Conservation (phyloP, 2,797 vertebrate genomes). For the Thamnophis elegans region DNA sequence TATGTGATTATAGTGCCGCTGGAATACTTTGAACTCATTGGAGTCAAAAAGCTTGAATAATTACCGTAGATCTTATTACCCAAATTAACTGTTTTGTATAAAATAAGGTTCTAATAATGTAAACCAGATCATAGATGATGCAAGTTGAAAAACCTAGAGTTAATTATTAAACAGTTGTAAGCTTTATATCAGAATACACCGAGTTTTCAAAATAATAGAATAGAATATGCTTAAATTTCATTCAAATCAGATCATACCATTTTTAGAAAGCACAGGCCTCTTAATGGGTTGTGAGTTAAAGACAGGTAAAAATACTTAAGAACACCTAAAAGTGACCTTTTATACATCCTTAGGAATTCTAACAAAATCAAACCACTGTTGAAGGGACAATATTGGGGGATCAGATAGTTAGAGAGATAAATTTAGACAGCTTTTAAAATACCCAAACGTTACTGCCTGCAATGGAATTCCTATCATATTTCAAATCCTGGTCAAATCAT, state of each 20-base stretch:
- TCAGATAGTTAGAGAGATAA: not conserved
- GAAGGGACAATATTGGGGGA: not conserved
- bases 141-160: not conserved
- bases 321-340: not conserved
- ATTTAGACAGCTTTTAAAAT: not conserved
- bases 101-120: not conserved
- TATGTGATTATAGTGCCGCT: not conserved
- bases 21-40: not conserved
- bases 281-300: not conserved
- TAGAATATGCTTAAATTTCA: slow-evolving; percentile 40
- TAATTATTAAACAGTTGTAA: slow-evolving; percentile 42
- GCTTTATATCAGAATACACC: not conserved
- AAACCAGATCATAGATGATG: slow-evolving; percentile 4
- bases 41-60: not conserved
- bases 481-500: not conserved
- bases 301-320: not conserved
- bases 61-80: not conserved
- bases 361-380: not conserved
- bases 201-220: not conserved
- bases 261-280: not conserved
- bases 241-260: not conserved
- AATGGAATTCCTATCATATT: not conserved
- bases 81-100: not conserved
- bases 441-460: not conserved
- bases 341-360: not conserved